Base-by-base conservation (phyloP, 2,888 invertebrate species). In the Lydus trimaculatus region DNA sequence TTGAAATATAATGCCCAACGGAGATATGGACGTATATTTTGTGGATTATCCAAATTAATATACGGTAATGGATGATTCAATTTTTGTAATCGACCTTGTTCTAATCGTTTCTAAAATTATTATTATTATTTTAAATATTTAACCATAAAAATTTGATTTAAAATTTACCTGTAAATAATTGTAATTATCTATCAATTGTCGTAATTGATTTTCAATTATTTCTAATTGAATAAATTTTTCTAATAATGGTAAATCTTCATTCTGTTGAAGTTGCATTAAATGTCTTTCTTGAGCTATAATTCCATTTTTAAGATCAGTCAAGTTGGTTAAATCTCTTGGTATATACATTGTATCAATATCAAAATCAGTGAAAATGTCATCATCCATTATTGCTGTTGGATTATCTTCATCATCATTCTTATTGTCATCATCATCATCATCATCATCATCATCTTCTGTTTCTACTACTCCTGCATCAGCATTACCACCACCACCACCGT, bases 1-100 rank as follows among this genome's bases (percentile, higher is more conserved):
- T 79, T 63, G 60, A 76, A 81, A 73, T 85, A 84, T n/a, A 82
- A 73, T 11, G 71, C 69, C 84, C 84, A 85, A 33, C 84, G 76
- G 31, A 78, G 71, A 31, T 78, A 69, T 31, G 75, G 72, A n/a
- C 66, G 59, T 75, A 83, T 80, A 15, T 64, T 60, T 31, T 72
- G 25, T 7, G 82, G 82, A 17, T 77, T 69, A 20, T 67, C 11
- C 31, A 79, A 74, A 66, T 80, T 69, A 6, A 74, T 39, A 60
- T 65, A 28, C 4, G 28, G 13, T 23, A 15, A n/a, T 9, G 64
- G 64, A 33, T 2, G 15, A 17, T 59, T 9, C 13, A 28, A 20
- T 15, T 60, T 11, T 28, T 36, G 17, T 23, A 31, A 13, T 23
- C 31, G 36, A 2, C 60, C 25, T 33, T 31, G 23, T 33, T 36